A percentile compares a stretch with the other conserved stretches of the same genome.
These are phyloP conservation scores for Drosophila chauvacae DNA, from an alignment of 1,140 invertebrate genomes.

Conservation along the genomic window DNA sequence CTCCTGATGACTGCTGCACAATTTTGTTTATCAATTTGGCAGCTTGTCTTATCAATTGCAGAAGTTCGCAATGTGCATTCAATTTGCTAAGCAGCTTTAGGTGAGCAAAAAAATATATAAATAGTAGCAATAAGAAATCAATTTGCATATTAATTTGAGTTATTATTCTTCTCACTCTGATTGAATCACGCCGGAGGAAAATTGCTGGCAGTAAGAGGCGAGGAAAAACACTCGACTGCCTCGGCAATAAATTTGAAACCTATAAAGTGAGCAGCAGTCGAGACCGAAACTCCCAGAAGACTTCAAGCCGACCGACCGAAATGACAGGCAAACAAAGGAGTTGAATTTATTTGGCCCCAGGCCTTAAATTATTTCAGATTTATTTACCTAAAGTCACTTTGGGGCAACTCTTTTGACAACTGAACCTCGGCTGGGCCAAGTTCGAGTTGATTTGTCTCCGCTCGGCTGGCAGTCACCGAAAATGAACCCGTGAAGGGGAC, in stretches of 20 bases:
- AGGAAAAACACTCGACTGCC: conserved; percentile 32
- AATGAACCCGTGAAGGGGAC: conserved; percentile 19
- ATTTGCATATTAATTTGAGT: conserved; percentile 35
- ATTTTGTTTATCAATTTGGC: conserved; percentile 29
- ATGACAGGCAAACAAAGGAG: conserved; percentile 39
- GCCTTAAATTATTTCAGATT: conserved; percentile 49
- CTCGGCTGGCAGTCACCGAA: conserved; percentile 20
- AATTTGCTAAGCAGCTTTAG: conserved; percentile 52
- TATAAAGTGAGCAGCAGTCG: conserved; percentile 22
- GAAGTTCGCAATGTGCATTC: conserved; percentile 31
- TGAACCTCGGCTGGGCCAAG: conserved; percentile 7
- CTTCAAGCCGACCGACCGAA: background rate
- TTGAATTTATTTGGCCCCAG: conserved; percentile 39
- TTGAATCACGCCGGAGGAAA: conserved; percentile 25
- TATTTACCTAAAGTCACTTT: conserved; percentile 49
- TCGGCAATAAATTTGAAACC: conserved; percentile 36
- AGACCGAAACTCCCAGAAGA: conserved; percentile 29
- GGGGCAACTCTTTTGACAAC: conserved; percentile 46
- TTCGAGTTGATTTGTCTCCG: conserved; percentile 28
- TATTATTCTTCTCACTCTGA: conserved; percentile 36
- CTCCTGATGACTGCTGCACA: conserved; percentile 6
- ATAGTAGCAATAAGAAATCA: conserved; percentile 30
- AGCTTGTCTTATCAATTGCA: conserved; percentile 37
- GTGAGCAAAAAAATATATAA: background rate
- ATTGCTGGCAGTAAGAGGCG: background rate